Conservation (phyloP, 2,113 vertebrate genomes). For the Eubucco bourcierii region DNA sequence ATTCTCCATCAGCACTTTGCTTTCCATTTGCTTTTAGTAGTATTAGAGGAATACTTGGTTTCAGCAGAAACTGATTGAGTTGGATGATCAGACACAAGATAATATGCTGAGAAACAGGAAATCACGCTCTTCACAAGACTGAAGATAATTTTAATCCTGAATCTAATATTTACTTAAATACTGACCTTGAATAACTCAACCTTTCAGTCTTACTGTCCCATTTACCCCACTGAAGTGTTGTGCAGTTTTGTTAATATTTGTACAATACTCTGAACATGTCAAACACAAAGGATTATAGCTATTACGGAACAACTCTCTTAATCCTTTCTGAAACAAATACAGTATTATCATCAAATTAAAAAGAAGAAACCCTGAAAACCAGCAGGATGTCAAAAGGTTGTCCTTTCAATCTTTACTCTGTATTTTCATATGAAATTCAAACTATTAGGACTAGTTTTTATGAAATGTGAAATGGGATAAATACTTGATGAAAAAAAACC, state of each 20-base stretch:
- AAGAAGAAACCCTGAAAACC: neutral
- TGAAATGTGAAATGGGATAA: neutral
- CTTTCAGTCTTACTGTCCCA: neutral
- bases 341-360: neutral
- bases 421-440: neutral
- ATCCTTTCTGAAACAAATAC: constrained; percentile 14
- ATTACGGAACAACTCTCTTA: neutral
- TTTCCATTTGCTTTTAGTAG: neutral
- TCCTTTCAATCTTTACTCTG: neutral
- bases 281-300: constrained; percentile 32
- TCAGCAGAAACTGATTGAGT: neutral
- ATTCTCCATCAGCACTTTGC: neutral
- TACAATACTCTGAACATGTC: neutral
- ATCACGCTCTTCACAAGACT: neutral
- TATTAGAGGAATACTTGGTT: neutral
- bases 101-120: neutral
- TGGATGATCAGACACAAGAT: neutral
- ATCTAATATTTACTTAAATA: constrained; percentile 27
- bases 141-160: neutral
- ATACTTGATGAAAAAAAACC: neutral
- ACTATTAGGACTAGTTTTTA: neutral
- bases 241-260: constrained; percentile 44
- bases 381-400: neutral
- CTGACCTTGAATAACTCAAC: constrained; percentile 5
- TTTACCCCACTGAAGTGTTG: neutral